Conservation (phyloP, 1,140 invertebrate species). For the Ceratina calcarata region DNA sequence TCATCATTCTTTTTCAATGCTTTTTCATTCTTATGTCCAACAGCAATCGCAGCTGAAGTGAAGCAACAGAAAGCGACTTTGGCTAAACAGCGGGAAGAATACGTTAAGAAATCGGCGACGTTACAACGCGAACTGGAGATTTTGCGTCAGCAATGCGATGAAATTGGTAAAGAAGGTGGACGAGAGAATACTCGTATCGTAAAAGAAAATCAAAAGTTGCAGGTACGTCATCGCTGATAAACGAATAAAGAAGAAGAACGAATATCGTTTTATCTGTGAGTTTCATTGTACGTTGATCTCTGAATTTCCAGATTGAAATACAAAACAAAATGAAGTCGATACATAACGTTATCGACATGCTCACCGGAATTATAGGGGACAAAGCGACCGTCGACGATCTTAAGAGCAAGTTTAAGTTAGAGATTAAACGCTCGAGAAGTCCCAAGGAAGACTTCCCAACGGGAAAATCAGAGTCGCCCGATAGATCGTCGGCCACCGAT, state of each 20-base stretch:
- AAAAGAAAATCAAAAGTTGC: constrained; percentile 89
- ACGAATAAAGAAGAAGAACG: no score
- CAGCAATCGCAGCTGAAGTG: constrained; percentile 89
- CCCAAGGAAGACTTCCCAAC: constrained; percentile 76
- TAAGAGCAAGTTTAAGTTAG: constrained; percentile 75
- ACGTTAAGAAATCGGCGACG: constrained; percentile 85
- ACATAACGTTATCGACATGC: constrained; percentile 91
- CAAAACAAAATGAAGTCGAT: constrained; percentile 91
- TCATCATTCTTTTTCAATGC: background rate
- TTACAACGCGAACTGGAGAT: constrained; percentile 88
- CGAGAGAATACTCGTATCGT: constrained; percentile 86
- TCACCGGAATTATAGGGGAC: constrained; percentile 88
- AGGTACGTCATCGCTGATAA: constrained; percentile 82
- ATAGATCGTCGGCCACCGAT: constrained; percentile 70
- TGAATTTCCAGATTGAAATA: constrained; percentile 86
- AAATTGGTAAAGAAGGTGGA: constrained; percentile 84
- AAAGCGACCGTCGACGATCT: constrained; percentile 81
- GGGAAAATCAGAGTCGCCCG: constrained; percentile 72
- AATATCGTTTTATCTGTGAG: background rate
- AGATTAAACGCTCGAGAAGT: constrained; percentile 70
- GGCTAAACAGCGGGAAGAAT: constrained; percentile 88
- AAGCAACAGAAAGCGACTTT: constrained; percentile 89
- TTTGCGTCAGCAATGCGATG: constrained; percentile 87
- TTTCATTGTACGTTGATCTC: background rate
- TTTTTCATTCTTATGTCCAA: constrained; percentile 62